Conservation (phyloP, 1,140 invertebrate species). For the Sycophila sp. region DNA sequence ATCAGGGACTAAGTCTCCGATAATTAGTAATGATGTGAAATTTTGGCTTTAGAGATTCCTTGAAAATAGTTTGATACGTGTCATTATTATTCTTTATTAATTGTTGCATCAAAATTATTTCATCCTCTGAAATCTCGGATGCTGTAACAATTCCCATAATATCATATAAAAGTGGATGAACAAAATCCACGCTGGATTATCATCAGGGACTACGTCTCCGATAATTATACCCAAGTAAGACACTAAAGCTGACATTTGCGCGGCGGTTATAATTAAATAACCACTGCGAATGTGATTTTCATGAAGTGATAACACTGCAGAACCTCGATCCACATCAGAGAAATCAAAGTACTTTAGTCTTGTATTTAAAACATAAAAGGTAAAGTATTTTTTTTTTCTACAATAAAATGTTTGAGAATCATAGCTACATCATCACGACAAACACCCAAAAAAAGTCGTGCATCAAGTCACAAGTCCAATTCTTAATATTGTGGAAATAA, state of each 20-base stretch:
- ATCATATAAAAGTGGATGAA: not conserved
- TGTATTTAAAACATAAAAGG: constrained; percentile 26
- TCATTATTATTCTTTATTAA: not conserved
- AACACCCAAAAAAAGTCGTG: too few species aligned
- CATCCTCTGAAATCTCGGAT: not conserved
- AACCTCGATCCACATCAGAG: constrained; percentile 18
- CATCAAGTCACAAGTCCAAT: constrained; percentile 32
- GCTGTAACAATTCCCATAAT: not conserved
- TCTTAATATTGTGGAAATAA: constrained; percentile 32
- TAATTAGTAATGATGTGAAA: constrained; percentile 1
- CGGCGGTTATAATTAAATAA: constrained; percentile 31
- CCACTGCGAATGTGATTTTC: constrained; percentile 22
- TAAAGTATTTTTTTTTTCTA: constrained; percentile 30
- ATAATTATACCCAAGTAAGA: constrained; percentile 42
- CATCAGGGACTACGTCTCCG: not conserved
- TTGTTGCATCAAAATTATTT: not conserved
- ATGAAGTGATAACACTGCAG: constrained; percentile 29
- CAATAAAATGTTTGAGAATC: constrained; percentile 35
- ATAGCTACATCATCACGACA: constrained; percentile 41
- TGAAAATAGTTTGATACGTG: not conserved
- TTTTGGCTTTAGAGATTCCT: not conserved
- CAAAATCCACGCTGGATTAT: constrained; percentile 37
- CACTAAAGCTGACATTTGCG: constrained; percentile 42
- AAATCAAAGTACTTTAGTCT: constrained; percentile 41
- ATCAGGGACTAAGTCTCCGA: not conserved